Evolutionary conservation across 2,797 vertebrate species (phyloP).

Genomic region (Enteromius treurensis): DNA sequence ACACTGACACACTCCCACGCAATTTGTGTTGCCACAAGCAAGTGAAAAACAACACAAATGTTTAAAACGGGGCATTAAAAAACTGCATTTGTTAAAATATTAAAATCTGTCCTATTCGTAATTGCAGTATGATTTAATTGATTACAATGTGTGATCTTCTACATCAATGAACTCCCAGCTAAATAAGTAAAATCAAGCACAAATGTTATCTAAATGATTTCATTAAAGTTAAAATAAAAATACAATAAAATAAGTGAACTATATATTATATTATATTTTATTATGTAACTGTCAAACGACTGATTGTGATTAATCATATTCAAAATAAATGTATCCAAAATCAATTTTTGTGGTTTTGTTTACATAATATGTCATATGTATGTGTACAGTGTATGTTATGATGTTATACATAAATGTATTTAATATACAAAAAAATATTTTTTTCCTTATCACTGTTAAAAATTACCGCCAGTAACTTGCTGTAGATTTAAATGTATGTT

Average conservation of each 20-base stretch:
- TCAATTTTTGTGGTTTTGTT: too few species aligned
- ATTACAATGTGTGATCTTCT: constrained; percentile 1
- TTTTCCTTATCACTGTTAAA: too few species aligned
- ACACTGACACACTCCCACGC: constrained; percentile 19
- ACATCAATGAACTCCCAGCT: background rate
- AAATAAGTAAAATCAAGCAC: background rate
- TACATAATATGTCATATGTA: too few species aligned
- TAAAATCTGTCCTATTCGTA: background rate
- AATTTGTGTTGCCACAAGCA: constrained; percentile 8
- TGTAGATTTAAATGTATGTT: too few species aligned
- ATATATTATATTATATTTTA: background rate
- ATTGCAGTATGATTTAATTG: background rate
- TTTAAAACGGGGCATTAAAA: background rate
- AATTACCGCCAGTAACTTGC: too few species aligned
- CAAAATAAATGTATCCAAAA: too few species aligned
- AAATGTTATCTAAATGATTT: background rate
- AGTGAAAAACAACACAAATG: constrained; percentile 18
- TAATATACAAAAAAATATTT: too few species aligned
- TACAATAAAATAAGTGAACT: background rate
- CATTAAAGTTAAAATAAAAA: background rate
- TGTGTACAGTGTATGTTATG: too few species aligned
- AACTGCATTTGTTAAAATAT: background rate
- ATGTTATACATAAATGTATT: too few species aligned
- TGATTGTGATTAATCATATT: too few species aligned
- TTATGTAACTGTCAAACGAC: too few species aligned